Evolutionary conservation across 2,113 vertebrate species (phyloP).

Genomic region (Bubo blakistoni): DNA sequence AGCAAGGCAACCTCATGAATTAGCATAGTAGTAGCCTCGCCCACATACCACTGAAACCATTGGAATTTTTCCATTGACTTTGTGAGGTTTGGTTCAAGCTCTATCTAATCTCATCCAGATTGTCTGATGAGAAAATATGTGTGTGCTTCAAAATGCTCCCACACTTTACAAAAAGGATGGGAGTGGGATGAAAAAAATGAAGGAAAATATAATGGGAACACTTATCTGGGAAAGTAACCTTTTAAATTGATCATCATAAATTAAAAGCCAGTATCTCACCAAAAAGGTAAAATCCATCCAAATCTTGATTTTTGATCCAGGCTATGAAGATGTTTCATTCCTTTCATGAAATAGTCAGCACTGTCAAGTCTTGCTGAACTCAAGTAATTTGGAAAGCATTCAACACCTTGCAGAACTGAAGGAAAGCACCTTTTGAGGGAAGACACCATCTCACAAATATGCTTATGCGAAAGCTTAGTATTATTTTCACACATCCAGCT

Average conservation of each 20-base stretch:
- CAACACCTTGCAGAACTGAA: neutral
- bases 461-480: neutral
- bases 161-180: neutral
- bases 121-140: neutral
- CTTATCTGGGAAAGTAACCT: neutral
- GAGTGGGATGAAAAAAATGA: neutral
- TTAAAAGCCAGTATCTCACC: neutral
- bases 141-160: neutral
- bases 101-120: neutral
- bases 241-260: neutral
- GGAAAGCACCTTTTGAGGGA: neutral
- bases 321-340: neutral
- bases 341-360: neutral
- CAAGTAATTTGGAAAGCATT: neutral
- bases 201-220: neutral
- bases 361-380: neutral
- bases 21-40: neutral
- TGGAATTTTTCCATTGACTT: neutral
- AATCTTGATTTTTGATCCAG: neutral
- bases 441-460: neutral
- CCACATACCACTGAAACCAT: slow-evolving; percentile 1
- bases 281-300: neutral
- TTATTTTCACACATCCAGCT: neutral
- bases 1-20: neutral
- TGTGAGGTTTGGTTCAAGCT: neutral